A percentile compares a stretch with the other conserved stretches of the same genome.
Conservation (phyloP, 2,113 vertebrate genomes). For the Perccottus glenii region DNA sequence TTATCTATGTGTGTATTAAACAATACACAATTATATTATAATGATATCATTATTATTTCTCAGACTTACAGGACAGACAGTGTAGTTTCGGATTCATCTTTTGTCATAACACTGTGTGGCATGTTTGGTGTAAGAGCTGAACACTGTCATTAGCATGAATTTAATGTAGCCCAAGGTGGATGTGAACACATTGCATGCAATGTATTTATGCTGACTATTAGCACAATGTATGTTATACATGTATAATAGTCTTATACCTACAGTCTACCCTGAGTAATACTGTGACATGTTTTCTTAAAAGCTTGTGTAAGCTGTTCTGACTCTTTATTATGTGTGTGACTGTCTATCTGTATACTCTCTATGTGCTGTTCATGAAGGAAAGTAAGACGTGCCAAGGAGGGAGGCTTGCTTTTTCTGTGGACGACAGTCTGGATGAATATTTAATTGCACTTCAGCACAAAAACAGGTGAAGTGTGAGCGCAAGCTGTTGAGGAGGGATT, state of each 20-base stretch:
- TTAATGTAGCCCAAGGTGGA: neutral
- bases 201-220: constrained; percentile 1
- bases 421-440: constrained; percentile 93
- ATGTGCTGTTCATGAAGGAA: constrained; percentile 73
- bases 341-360: constrained; percentile 31
- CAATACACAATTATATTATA: no score
- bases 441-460: constrained; percentile 92
- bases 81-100: neutral
- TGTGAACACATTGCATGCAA: constrained; percentile 21
- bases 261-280: neutral
- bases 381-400: constrained; percentile 57
- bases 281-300: constrained; percentile 18
- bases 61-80: no score
- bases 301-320: constrained; percentile 36
- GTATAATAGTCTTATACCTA: constrained; percentile 3
- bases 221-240: constrained; percentile 18
- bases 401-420: constrained; percentile 83
- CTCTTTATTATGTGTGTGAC: constrained; percentile 24
- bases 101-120: neutral
- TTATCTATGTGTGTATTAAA: neutral
- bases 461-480: constrained; percentile 83
- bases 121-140: neutral
- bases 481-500: constrained; percentile 44
- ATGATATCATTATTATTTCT: no score
- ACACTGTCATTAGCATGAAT: neutral